A percentile compares a stretch with the other conserved stretches of the same genome.
These are phyloP conservation scores for Marisa cornuarietis DNA, from an alignment of 1,140 invertebrate genomes.

Conservation along the genomic window DNA sequence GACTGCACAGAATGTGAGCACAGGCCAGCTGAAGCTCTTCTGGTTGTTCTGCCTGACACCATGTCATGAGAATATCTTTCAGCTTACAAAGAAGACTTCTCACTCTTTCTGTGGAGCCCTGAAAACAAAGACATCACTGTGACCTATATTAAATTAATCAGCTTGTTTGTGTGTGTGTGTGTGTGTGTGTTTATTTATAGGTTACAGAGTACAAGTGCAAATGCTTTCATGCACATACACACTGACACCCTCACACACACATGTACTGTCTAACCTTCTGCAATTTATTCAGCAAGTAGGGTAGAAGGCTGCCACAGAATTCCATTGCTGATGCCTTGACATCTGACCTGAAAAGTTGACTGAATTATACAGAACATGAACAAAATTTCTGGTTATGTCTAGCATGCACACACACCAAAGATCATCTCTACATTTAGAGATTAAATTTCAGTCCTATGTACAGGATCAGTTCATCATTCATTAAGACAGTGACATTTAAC, in stretches of 20 bases:
- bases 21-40: conserved; percentile 41
- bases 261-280: not conserved
- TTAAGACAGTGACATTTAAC: no score
- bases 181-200: not conserved
- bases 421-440: no score
- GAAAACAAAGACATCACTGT: not conserved
- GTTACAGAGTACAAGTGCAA: not conserved
- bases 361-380: no score
- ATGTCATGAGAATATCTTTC: conserved; percentile 24
- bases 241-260: not conserved
- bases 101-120: not conserved
- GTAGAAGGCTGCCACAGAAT: conserved; percentile 19
- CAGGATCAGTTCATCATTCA: no score
- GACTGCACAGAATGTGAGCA: conserved; percentile 32
- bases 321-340: conserved; percentile 25
- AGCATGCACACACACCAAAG: no score
- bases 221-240: not conserved
- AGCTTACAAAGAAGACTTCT: conserved; percentile 17
- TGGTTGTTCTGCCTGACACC: conserved; percentile 37
- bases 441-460: no score
- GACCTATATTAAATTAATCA: not conserved
- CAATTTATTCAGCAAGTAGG: not conserved
- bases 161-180: not conserved
- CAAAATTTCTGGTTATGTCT: no score
- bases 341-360: conserved; percentile 21